These are phyloP conservation scores for Falco cherrug DNA, from an alignment of 2,797 vertebrate species.

Conservation along the genomic window DNA sequence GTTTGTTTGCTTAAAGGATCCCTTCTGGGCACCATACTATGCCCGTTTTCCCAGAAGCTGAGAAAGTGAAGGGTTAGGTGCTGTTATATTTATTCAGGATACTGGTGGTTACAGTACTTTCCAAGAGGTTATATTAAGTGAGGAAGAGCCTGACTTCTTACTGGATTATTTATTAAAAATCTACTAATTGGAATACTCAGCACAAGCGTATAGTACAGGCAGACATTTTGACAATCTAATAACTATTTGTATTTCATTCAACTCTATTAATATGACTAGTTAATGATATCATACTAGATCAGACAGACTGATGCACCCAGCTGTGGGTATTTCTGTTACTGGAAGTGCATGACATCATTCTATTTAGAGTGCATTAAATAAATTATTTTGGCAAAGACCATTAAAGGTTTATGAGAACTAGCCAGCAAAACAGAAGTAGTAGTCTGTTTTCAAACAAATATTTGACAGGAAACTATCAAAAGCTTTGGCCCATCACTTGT, in stretches of 20 bases:
- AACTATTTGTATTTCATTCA: neutral
- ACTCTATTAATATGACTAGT: neutral
- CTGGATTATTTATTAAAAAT: neutral
- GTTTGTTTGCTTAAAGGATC: neutral
- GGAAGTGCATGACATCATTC: constrained; percentile 42
- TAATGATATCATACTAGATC: neutral
- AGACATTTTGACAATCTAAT: neutral
- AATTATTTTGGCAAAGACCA: constrained; percentile 62
- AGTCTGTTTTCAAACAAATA: constrained; percentile 40
- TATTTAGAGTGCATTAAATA: constrained; percentile 50
- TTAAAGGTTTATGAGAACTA: constrained; percentile 59
- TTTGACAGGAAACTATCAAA: constrained; percentile 50
- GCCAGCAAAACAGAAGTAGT: constrained; percentile 43
- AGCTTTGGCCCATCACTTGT: neutral
- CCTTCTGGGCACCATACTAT: neutral
- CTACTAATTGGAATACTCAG: neutral
- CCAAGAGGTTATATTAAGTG: neutral
- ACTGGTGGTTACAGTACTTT: neutral
- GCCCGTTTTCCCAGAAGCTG: neutral
- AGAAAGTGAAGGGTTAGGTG: neutral
- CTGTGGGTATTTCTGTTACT: constrained; percentile 3
- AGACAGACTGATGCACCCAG: neutral
- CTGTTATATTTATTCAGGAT: neutral
- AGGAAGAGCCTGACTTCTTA: neutral
- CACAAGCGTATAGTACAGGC: neutral